Conservation (phyloP, 2,888 invertebrate genomes). For the Morpho achilles region DNA sequence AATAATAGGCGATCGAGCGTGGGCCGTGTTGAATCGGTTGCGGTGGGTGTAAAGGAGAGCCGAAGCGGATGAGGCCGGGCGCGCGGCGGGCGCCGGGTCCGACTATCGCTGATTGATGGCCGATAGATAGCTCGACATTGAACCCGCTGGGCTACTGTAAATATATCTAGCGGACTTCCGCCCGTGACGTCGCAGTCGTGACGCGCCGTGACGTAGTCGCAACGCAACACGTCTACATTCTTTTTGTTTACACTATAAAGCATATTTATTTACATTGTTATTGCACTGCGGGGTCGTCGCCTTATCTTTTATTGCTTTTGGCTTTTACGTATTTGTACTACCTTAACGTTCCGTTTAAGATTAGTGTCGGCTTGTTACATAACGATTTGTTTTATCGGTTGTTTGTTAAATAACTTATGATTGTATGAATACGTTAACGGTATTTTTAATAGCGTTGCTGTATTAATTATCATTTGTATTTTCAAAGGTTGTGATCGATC, state of each 20-base stretch:
- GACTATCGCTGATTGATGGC: constrained; percentile 65
- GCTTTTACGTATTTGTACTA: constrained; percentile 35
- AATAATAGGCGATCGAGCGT: constrained; percentile 17
- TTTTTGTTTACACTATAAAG: constrained; percentile 76
- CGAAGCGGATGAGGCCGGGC: constrained; percentile 21
- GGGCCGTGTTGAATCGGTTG: constrained; percentile 14
- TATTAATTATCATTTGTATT: neutral
- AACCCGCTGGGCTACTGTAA: constrained; percentile 63
- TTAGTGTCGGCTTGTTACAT: constrained; percentile 13
- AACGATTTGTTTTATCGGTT: constrained; percentile 18
- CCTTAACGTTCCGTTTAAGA: constrained; percentile 10
- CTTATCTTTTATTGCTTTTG: constrained; percentile 70
- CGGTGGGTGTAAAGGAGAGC: constrained; percentile 26
- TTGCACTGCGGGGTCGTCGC: constrained; percentile 66
- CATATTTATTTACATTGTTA: constrained; percentile 69
- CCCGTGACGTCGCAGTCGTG: constrained; percentile 65
- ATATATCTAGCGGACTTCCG: constrained; percentile 74
- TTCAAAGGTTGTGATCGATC: neutral
- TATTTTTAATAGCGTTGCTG: constrained; percentile 4
- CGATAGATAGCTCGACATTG: constrained; percentile 76
- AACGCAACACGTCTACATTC: constrained; percentile 63
- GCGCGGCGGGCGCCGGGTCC: constrained; percentile 27
- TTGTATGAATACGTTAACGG: constrained; percentile 7
- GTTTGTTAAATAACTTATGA: constrained; percentile 20
- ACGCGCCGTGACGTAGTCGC: constrained; percentile 59